phyloP scores from a whole-genome alignment of 2,113 vertebrate genomes.

The Quiscalus mexicanus region DNA sequence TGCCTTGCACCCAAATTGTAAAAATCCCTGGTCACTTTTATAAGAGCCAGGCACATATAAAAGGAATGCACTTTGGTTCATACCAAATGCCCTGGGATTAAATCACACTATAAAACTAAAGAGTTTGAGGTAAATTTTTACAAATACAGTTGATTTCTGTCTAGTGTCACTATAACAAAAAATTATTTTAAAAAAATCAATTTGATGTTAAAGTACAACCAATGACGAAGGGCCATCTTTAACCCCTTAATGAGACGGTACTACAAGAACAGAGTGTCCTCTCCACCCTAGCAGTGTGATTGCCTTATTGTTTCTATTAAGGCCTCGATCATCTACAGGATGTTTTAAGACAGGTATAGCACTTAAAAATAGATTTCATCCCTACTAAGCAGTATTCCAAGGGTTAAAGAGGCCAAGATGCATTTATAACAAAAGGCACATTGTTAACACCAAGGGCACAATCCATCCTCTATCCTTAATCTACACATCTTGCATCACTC shows the following conservation, averaged over 20 bases:
- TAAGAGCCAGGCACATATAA: slow-evolving; percentile 84
- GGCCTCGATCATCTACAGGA: slow-evolving; percentile 71
- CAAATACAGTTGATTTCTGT: slow-evolving; percentile 79
- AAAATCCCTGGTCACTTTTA: slow-evolving; percentile 79
- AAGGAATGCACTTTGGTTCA: slow-evolving; percentile 99
- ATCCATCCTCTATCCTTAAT: slow-evolving; percentile 76
- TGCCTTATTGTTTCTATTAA: slow-evolving; percentile 79
- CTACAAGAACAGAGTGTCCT: slow-evolving; percentile 58
- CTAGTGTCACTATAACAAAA: slow-evolving; percentile 79
- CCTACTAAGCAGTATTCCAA: slow-evolving; percentile 62
- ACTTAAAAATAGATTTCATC: slow-evolving; percentile 70
- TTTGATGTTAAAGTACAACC: slow-evolving; percentile 79
- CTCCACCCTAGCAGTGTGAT: slow-evolving; percentile 33
- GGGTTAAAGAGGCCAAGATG: slow-evolving; percentile 77
- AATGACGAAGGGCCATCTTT: slow-evolving; percentile 74
- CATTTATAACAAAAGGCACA: slow-evolving; percentile 91
- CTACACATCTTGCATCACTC: slow-evolving; percentile 69
- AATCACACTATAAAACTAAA: slow-evolving; percentile 84
- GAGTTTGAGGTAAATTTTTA: slow-evolving; percentile 85
- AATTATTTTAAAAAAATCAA: slow-evolving; percentile 25
- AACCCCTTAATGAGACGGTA: slow-evolving; percentile 66
- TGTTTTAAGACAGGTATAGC: slow-evolving; percentile 75
- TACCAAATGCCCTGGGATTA: slow-evolving; percentile 97
- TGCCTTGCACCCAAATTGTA: slow-evolving; percentile 83
- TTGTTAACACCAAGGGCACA: slow-evolving; percentile 87